Base-by-base conservation (phyloP, 2,113 vertebrate species). In the Hippocampus abdominalis region DNA sequence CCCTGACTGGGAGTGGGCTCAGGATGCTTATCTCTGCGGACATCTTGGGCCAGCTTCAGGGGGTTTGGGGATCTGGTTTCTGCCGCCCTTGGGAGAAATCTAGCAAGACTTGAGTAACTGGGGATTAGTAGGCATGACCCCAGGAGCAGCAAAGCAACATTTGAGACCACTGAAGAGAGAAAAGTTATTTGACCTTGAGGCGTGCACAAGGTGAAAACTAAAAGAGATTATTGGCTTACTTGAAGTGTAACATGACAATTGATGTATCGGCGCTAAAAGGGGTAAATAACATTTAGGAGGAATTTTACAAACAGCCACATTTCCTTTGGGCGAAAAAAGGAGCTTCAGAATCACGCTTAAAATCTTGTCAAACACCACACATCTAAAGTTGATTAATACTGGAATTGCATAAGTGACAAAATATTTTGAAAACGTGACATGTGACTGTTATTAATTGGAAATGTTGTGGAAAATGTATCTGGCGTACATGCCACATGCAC, bases 121-220 rank as follows among this genome's bases (percentile, higher is more conserved):
- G 83, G 95, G 95, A 96, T 98, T 97, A 97, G 77, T 86, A 89
- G 89, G 91, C 94, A 95, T 94, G 94, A 91, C 92, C 90, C 77
- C 88, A 84, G 90, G 94, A 93, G 93, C 93, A 94, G 89, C 81
- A 69, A 64, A 82, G 92, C 78, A 95, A 95, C 93, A 96, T 95
- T 93, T 94, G 95, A 97, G 95, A 97, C 93, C 89, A 90, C 94
- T 95, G 93, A 95, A 94, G 92, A 93, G 89, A 93, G 89, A 89
- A 87, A 90, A 93, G 92, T 92, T 91, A 93, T 90, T 90, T 91
- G 89, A 92, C 90, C 91, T 92, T 92, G 81, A 89, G 89, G 89
- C 88, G 88, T 80, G 80, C 86, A 92, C 90, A 89, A 92, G 90
- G 90, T 92, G 90, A 90, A 92, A 92, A 92, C 88, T 88, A 90